phyloP scores from a whole-genome alignment of 2,888 invertebrate genomes.

The Leptopilina drosophilae region DNA sequence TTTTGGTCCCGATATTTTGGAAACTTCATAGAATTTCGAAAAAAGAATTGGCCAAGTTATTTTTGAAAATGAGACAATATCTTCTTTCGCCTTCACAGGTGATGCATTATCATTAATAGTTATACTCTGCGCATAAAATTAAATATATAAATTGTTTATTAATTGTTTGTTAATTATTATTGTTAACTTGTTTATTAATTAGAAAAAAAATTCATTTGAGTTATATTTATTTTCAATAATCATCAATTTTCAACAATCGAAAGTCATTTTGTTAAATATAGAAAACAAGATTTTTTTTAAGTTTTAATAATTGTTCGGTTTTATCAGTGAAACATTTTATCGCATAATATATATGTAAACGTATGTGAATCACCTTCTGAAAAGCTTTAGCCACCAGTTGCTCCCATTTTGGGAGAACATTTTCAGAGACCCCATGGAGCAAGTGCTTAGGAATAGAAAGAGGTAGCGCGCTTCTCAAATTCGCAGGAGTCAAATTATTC shows the following conservation, averaged over 20 bases:
- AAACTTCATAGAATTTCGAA: conserved; percentile 94
- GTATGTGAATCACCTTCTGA: conserved; percentile 75
- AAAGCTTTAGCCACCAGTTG: conserved; percentile 85
- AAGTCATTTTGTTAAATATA: background rate
- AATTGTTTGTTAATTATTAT: too few species aligned
- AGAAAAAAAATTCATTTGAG: background rate
- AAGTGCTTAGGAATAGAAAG: conserved; percentile 90
- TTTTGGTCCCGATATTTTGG: conserved; percentile 85
- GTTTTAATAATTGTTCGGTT: too few species aligned
- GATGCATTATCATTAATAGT: conserved; percentile 84
- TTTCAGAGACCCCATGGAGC: conserved; percentile 79
- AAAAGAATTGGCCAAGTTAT: conserved; percentile 96
- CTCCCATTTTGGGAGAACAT: conserved; percentile 85
- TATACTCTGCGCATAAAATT: conserved; percentile 79
- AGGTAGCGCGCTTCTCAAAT: conserved; percentile 84
- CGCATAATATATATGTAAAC: background rate
- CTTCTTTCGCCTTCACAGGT: conserved; percentile 87
- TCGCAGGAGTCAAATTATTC: conserved; percentile 82
- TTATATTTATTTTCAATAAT: too few species aligned
- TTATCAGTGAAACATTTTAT: too few species aligned
- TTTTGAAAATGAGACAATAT: conserved; percentile 94
- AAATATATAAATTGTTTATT: background rate
- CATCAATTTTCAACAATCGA: background rate
- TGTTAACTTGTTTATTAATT: too few species aligned
- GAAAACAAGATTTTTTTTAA: background rate